phyloP scores from a whole-genome alignment of 2,113 vertebrate genomes.

The Grus americana region DNA sequence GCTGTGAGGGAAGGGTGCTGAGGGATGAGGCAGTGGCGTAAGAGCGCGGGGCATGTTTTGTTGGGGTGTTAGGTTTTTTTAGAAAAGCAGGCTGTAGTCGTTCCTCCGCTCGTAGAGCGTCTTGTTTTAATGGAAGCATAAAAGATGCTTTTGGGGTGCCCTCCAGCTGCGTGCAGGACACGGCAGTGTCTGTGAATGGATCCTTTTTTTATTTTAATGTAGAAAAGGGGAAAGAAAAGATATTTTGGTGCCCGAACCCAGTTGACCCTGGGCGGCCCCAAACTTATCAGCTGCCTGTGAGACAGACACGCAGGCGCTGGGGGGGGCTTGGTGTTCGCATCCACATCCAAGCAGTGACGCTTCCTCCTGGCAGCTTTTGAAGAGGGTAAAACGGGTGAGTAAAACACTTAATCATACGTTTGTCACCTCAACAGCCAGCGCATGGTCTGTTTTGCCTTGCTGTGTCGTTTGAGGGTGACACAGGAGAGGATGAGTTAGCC shows the following conservation, averaged over 20 bases:
- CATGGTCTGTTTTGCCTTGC: background rate
- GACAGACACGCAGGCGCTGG: background rate
- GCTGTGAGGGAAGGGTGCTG: background rate
- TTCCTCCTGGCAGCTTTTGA: background rate
- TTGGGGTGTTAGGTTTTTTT: background rate
- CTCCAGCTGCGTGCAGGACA: background rate
- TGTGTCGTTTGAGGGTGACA: background rate
- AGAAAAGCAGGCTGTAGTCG: background rate
- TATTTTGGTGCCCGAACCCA: background rate
- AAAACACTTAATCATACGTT: background rate
- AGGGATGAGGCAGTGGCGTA: background rate
- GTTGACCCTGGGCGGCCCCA: background rate
- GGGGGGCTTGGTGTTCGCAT: background rate
- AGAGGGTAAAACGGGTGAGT: background rate
- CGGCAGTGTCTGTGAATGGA: background rate
- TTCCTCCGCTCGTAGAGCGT: background rate
- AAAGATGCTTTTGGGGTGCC: background rate
- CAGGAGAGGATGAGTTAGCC: background rate
- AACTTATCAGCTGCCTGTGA: background rate
- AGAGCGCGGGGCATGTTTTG: accelerated
- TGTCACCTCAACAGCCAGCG: background rate
- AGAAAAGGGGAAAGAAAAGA: background rate
- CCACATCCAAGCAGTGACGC: background rate
- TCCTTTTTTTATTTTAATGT: background rate
- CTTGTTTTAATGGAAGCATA: background rate